Base-by-base conservation (phyloP, 2,797 vertebrate species). In the Pipistrellus pygmaeus region DNA sequence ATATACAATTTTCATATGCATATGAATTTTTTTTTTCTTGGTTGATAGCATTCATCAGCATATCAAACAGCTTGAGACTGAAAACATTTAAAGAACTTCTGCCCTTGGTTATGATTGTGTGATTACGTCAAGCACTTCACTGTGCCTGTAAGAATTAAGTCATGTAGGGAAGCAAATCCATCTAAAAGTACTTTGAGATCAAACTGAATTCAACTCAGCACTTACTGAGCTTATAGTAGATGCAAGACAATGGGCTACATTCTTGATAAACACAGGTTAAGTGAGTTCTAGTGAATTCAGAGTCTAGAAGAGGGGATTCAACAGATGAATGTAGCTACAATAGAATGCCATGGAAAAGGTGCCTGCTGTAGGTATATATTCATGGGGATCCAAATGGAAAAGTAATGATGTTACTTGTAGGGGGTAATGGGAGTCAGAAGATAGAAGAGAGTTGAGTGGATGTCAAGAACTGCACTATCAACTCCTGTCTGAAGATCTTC, bases 91-190 rank as follows among this genome's bases (percentile, higher is more conserved):
- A 84, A 73, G 73, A 76, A 71, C n/a, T 73, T 92, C 44, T 88
- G 90, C 83, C 55, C 68, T 89, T 94, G 88, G 60, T 94, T 88
- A 85, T 48, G 82, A 81, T 4, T 71, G 8, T 82, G 64, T 69
- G 80, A 55, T 35, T 35, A 60, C 82, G 80, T 53, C 89, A 75
- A 75, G 85, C 85, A 77, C 32, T 51, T 92, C 92, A 86, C 83
- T 77, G 5, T 88, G 90, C 92, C 93, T 81, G 93, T 90, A 91
- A 93, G 87, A 94, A 95, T 96, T 80, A 95, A 95, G 94, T 95
- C 69, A 95, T 80, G 72, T 9, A 85, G 82, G 32, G 55, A 90
- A 96, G 88, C 85, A 96, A 94, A 96, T 96, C 85, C 73, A 94
- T 91, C 75, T 82, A 93, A 96, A 96, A 90, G 92, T 96, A 95